Evolutionary conservation across 2,113 vertebrate genomes (phyloP).

Genomic region (Nansenia antarctica): DNA sequence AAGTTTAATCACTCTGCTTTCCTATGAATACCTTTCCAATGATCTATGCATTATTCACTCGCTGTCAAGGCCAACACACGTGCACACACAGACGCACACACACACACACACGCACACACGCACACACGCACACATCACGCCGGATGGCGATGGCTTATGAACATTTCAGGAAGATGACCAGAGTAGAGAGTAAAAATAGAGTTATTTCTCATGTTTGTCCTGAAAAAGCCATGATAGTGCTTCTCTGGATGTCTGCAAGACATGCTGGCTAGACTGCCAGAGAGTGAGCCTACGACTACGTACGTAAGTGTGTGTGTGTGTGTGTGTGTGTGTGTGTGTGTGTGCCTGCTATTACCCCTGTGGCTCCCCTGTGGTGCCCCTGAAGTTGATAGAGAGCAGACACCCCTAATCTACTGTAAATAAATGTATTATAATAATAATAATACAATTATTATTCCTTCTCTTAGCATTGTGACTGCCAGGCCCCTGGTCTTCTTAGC

Average conservation of each 20-base stretch:
- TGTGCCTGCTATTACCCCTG: conserved; percentile 1
- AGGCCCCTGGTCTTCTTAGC: no score
- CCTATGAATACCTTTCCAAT: conserved; percentile 75
- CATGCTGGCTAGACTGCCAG: no score
- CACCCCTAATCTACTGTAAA: not conserved
- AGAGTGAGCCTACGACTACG: no score
- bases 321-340: not conserved
- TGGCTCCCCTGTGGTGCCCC: not conserved
- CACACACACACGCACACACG: conserved; percentile 32
- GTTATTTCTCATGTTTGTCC: conserved; percentile 27
- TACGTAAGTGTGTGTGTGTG: not conserved
- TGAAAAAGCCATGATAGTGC: no score
- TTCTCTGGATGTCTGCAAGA: no score
- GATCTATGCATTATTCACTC: conserved; percentile 73
- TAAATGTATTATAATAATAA: no score
- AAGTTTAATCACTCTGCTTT: conserved; percentile 67
- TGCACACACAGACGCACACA: conserved; percentile 26
- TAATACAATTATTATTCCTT: no score
- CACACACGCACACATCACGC: conserved; percentile 14
- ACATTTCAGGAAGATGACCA: conserved; percentile 42
- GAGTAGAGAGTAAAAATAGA: conserved; percentile 45
- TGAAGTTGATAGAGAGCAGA: not conserved
- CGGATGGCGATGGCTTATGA: conserved; percentile 28
- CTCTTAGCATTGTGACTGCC: no score
- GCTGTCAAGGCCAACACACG: conserved; percentile 38